Evolutionary conservation across 2,888 invertebrate genomes (phyloP), one percentile per base, ranked within the genome.

Genomic region (Orgyia antiqua): DNA sequence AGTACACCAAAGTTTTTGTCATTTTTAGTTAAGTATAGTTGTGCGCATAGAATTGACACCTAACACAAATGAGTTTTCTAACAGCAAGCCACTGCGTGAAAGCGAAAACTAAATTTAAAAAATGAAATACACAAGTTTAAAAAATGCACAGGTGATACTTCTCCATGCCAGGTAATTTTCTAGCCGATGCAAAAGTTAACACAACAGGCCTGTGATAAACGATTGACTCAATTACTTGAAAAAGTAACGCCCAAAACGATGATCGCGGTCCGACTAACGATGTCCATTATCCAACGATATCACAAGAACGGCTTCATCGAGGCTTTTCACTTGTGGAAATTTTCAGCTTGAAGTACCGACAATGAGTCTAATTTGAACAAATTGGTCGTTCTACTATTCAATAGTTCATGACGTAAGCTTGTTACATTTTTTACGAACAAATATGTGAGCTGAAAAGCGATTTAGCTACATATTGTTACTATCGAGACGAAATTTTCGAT

Each of bases 211-310:
- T 61, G 79, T 86, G 84, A 86, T 86, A 83, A 86, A 84, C 83
- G 86, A 84, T 82, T 82, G 79, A 80, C 79, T 75, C 75, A 69
- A 83, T 86, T 84, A 86, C 84, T 84, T 78, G 84, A 83, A 82
- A 83, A 86, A 82, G 77, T 74, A 70, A 74, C 77, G 72, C 82
- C 79, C 61, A 66, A 68, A 73, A 68, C 68, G 72, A 63, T 68
- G 65, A 71, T 68, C 72, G 69, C 57, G 61, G 68, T 60, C 57
- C 52, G 60, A 68, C 74, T 84, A 84, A 80, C 78, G 83, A 82
- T 60, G 70, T 68, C 78, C 75, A 80, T 83, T 84, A 82, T 80
- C 64, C 58, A 48, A 40, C 54, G 48, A 74, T 72, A 71, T 68
- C 59, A 59, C 52, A 59, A 51, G 55, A 62, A 51, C 45, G 40